Evolutionary conservation across 2,797 vertebrate genomes (phyloP), one percentile per base, ranked within the genome.

Genomic region (Myotis pilosus): DNA sequence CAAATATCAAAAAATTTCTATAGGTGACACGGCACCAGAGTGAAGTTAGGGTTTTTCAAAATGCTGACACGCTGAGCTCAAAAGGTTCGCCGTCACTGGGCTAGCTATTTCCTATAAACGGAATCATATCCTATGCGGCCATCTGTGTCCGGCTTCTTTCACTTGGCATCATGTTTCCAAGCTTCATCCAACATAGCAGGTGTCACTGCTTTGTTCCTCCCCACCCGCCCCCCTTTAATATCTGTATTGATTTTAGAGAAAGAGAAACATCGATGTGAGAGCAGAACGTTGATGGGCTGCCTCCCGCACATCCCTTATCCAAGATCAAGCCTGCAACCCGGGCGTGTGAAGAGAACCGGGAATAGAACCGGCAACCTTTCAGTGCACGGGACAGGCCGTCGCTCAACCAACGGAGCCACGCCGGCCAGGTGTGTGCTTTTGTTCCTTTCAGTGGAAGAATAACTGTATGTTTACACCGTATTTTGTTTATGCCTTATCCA

Each of bases 361-460:
- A 19, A 66, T 19, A 17, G 30, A 66, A 33, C 64, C 17, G 17
- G n/a, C n/a, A 68, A 5, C 64, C 64, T 66, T 33, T 33, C 64
- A 8, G 8, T 33, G 64, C 64, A 4, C 8, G 0, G n/a, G n/a
- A 10, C 8, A 0, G n/a, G n/a, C 5, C n/a, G 1, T 8, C n/a
- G 8, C 64, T 19, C 64, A 16, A 33, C 64, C 64, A 33, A 36
- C 64, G 2, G 17, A 68, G n/a, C 64, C 17, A 20, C n/a, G 19
- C 17, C n/a, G 2, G 64, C 64, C n/a, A 33, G 64, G n/a, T 2
- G 0, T 36, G 80, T 6, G 5, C 33, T 11, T 15, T 62, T 6
- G 2, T 25, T n/a, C 80, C 66, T 68, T 62, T 33, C 38, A 20
- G 8, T 15, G 51, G 89, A 17, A 49, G 60, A 57, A 41, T 76